A percentile compares a stretch with the other conserved stretches of the same genome.
These are phyloP conservation scores for Eupithecia dodoneata DNA, from an alignment of 2,888 invertebrate genomes.

Conservation along the genomic window DNA sequence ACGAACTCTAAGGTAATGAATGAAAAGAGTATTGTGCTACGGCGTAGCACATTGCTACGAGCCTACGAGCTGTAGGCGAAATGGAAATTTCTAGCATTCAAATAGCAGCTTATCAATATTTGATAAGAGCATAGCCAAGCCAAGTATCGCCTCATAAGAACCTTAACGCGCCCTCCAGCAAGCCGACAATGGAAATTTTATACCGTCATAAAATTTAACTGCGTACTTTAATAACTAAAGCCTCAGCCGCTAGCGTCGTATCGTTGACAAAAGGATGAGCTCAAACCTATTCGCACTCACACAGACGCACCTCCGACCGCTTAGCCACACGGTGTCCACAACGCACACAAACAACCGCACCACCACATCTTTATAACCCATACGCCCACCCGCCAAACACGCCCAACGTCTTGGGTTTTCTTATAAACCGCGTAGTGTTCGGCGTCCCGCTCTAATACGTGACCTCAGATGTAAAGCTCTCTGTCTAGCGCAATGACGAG, in stretches of 20 bases:
- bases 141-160: conserved; percentile 56
- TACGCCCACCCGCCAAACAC: conserved; percentile 84
- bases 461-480: conserved; percentile 53
- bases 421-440: conserved; percentile 83
- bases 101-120: conserved; percentile 31
- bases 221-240: conserved; percentile 81
- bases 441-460: conserved; percentile 66
- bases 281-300: conserved; percentile 58
- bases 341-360: conserved; percentile 62
- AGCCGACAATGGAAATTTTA: conserved; percentile 76
- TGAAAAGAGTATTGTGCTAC: conserved; percentile 14
- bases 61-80: conserved; percentile 36
- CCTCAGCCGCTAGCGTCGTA: conserved; percentile 76
- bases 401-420: conserved; percentile 85
- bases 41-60: conserved; percentile 39
- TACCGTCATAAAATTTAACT: conserved; percentile 76
- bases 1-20: neutral
- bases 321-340: conserved; percentile 62
- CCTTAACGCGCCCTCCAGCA: conserved; percentile 59
- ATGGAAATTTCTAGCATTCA: conserved; percentile 6
- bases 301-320: conserved; percentile 68
- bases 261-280: conserved; percentile 82
- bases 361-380: conserved; percentile 73
- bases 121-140: conserved; percentile 44
- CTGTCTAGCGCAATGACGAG: conserved; percentile 81